Evolutionary conservation across 2,113 vertebrate species (phyloP), one percentile per base, ranked within the genome.

Genomic region (Pelodiscus sinensis): DNA sequence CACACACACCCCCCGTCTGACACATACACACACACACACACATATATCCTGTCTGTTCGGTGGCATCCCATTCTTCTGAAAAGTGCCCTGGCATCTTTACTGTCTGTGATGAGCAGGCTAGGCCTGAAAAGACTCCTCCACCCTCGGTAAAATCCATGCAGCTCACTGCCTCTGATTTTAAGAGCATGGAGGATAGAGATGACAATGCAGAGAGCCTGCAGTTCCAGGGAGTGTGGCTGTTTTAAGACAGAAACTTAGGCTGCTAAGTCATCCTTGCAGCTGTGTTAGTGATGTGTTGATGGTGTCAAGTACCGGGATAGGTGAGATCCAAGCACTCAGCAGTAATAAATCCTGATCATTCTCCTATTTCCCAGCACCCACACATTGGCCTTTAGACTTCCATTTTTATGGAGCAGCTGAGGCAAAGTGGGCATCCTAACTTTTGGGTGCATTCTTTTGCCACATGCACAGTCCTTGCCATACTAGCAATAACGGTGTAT

Each of bases 1-100:
- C 54, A 3, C 22, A 10, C 0, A 5, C 54, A 2, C 0, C n/a
- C n/a, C n/a, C n/a, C n/a, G n/a, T n/a, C n/a, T n/a, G n/a, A 1
- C 57, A 81, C 0, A 12, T 3, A 0, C 56, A 81, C 21, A 8
- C 21, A 2, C 54, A 3, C 22, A 10, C 0, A 5, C 54, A 2
- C 0, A 13, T 3, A 1, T 52, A 81, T 29, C 1, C 60, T 12
- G 18, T 11, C 65, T 9, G 57, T 52, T 60, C 87, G n/a, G 1
- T 0, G 54, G 35, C 87, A 62, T 50, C 62, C 90, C 52, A 13
- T 14, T 51, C 86, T 8, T 29, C 38, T 77, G 90, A 44, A 2
- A 51, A 2, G 27, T 57, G 1, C 22, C 56, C 27, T 25, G 0
- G 79, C 21, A 1, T 24, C 65, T 18, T 18, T 71, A n/a, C 15